A percentile compares a stretch with the other conserved stretches of the same genome.
phyloP scores from a whole-genome alignment of 2,888 invertebrate species.

The Drosophila kuntzei region DNA sequence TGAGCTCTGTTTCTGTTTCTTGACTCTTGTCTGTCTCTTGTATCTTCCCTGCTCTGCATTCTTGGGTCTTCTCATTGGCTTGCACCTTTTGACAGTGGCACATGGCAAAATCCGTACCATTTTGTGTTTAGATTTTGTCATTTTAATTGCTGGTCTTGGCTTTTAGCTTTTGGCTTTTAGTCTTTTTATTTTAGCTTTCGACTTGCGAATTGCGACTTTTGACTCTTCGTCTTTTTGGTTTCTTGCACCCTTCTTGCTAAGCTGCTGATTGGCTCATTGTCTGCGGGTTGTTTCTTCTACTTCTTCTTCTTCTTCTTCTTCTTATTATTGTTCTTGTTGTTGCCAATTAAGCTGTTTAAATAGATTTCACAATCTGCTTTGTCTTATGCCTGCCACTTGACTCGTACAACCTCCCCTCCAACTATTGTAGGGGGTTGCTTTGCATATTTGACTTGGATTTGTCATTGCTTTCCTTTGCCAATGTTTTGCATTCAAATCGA shows the following conservation, averaged over 20 bases:
- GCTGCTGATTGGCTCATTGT: conserved; percentile 66
- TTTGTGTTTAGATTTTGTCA: conserved; percentile 81
- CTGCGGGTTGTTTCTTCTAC: conserved; percentile 38
- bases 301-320: conserved; percentile 6
- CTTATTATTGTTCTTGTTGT: conserved; percentile 27
- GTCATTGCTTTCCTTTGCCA: conserved; percentile 64
- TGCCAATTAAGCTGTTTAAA: conserved; percentile 79
- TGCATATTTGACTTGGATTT: conserved; percentile 82
- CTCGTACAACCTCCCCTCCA: conserved; percentile 24
- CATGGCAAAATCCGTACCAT: conserved; percentile 73
- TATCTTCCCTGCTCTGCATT: conserved; percentile 41
- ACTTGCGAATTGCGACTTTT: conserved; percentile 5
- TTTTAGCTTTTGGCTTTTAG: conserved; percentile 39
- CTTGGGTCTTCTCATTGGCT: conserved; percentile 59
- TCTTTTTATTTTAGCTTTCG: conserved; percentile 18
- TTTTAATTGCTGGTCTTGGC: conserved; percentile 72
- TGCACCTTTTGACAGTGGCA: conserved; percentile 66
- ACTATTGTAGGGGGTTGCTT: conserved; percentile 39
- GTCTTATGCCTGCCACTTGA: conserved; percentile 59
- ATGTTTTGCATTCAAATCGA: conserved; percentile 64
- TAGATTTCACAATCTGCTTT: conserved; percentile 73
- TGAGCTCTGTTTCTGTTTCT: conserved; percentile 41
- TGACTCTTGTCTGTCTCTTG: conserved; percentile 5
- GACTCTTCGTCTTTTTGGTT: conserved; percentile 18
- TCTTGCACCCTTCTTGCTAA: conserved; percentile 61